A percentile compares a stretch with the other conserved stretches of the same genome.
phyloP scores from a whole-genome alignment of 2,113 vertebrate genomes.

The Struthidea cinerea region DNA sequence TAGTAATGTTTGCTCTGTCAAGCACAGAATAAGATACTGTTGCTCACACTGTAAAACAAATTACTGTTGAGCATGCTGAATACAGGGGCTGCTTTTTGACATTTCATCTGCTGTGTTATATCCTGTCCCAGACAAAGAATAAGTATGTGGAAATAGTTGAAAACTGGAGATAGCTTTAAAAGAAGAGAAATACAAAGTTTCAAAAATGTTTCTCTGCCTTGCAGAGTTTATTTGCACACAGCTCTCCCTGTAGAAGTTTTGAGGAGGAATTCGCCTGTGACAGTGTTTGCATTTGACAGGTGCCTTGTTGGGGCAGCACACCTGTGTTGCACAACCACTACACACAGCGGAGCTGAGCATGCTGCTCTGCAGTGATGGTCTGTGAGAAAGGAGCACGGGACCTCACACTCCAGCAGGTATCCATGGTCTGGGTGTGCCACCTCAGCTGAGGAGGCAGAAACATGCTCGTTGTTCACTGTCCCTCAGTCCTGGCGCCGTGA shows the following conservation, averaged over 20 bases:
- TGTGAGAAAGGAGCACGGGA: background rate
- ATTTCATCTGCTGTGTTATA: background rate
- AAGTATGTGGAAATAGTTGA: background rate
- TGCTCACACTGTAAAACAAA: background rate
- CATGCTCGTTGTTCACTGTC: background rate
- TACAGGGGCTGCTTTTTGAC: background rate
- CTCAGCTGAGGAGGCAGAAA: background rate
- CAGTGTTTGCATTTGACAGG: background rate
- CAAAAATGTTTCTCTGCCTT: background rate
- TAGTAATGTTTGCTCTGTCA: background rate
- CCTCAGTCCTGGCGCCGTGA: fast-evolving
- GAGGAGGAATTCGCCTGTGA: background rate
- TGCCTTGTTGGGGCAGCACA: background rate
- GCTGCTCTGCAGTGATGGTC: background rate
- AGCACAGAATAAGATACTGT: background rate
- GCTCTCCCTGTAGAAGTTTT: background rate
- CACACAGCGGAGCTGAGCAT: background rate
- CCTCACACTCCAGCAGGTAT: fast-evolving
- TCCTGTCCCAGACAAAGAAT: background rate
- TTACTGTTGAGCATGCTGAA: background rate
- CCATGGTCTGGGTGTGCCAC: background rate
- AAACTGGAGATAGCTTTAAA: background rate
- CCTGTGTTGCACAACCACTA: background rate
- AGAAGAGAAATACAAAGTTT: background rate
- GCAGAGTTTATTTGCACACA: background rate